These are phyloP conservation scores for Branchinecta lynchi DNA, from an alignment of 1,140 invertebrate species.

Conservation along the genomic window DNA sequence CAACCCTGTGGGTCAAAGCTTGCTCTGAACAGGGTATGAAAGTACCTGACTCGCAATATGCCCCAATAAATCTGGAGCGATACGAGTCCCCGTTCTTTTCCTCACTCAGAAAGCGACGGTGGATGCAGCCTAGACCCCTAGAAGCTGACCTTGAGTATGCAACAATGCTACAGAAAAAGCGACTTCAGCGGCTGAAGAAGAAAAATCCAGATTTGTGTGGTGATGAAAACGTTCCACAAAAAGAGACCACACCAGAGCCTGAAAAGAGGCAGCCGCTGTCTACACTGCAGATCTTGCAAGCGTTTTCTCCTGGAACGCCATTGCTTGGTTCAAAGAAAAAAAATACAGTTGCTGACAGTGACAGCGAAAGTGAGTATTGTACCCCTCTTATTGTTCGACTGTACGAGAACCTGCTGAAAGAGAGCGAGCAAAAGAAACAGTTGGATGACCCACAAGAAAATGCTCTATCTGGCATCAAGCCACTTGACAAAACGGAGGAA, in stretches of 20 bases:
- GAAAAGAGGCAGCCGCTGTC: neutral
- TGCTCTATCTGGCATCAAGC: neutral
- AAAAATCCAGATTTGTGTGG: neutral
- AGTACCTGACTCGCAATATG: neutral
- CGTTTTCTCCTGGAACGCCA: conserved; percentile 2
- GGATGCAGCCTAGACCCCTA: neutral
- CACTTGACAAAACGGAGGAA: neutral
- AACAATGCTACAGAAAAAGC: neutral
- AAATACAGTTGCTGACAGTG: neutral
- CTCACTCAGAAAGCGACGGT: neutral
- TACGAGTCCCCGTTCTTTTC: neutral
- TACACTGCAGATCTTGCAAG: neutral
- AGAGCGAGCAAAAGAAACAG: neutral
- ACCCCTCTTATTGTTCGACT: neutral
- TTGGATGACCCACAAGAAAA: neutral
- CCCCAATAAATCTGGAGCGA: neutral
- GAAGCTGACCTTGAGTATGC: neutral
- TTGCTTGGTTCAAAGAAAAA: neutral
- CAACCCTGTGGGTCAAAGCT: conserved; percentile 32
- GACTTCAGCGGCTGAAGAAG: neutral
- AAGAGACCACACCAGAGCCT: neutral
- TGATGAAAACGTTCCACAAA: neutral
- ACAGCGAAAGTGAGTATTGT: neutral
- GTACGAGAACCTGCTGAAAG: neutral
- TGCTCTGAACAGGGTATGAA: conserved; percentile 17